Evolutionary conservation across 2,797 vertebrate species (phyloP).

Genomic region (Erithacus rubecula): DNA sequence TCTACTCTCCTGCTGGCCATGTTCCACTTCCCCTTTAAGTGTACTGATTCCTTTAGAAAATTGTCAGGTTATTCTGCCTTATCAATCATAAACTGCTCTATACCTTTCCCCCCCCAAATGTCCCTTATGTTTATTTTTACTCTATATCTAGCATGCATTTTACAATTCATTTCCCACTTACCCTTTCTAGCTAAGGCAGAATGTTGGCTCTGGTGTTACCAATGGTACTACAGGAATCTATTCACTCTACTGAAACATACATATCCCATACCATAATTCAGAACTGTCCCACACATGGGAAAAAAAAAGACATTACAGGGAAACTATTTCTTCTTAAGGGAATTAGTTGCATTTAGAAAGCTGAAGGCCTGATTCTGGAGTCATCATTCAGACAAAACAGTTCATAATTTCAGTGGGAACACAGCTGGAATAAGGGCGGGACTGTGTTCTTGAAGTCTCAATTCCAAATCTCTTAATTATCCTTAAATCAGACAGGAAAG

Average conservation of each 20-base stretch:
- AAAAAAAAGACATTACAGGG: conserved; percentile 18
- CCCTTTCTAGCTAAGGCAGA: conserved; percentile 60
- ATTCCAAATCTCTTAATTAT: neutral
- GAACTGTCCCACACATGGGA: neutral
- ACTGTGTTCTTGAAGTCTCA: conserved; percentile 31
- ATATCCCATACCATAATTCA: conserved; percentile 30
- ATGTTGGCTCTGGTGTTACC: conserved; percentile 46
- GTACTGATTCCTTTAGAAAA: conserved; percentile 36
- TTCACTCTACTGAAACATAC: conserved; percentile 56
- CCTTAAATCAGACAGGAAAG: conserved; percentile 46
- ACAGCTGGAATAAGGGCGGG: neutral
- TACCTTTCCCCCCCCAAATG: neutral
- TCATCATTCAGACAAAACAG: conserved; percentile 19
- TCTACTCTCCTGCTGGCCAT: neutral
- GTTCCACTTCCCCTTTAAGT: neutral
- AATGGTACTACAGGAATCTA: conserved; percentile 56
- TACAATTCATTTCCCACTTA: conserved; percentile 53
- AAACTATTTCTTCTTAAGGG: conserved; percentile 13
- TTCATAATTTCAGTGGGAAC: conserved; percentile 1
- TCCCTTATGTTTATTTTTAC: conserved; percentile 13
- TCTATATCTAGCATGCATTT: conserved; percentile 62
- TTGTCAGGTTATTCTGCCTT: conserved; percentile 27
- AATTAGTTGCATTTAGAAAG: conserved; percentile 22
- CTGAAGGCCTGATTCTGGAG: conserved; percentile 49
- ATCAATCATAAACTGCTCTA: neutral